These are phyloP conservation scores for Plecotus auritus DNA, from an alignment of 2,113 vertebrate species.

Conservation along the genomic window DNA sequence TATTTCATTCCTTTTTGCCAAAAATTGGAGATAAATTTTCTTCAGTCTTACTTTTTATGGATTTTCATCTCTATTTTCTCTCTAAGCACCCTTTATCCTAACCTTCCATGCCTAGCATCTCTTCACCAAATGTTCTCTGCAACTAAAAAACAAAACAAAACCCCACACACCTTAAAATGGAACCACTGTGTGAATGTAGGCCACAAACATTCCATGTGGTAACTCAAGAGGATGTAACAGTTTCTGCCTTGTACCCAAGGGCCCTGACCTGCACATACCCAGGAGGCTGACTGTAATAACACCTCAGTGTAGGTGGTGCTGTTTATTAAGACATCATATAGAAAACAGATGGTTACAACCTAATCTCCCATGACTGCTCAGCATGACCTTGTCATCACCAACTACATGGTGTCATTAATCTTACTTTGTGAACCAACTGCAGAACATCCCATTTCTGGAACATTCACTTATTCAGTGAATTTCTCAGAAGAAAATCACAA, in stretches of 20 bases:
- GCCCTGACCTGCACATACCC: not conserved
- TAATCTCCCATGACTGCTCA: constrained; percentile 30
- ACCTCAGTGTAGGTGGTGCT: not conserved
- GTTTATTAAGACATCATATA: constrained; percentile 59
- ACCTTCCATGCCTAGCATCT: not conserved
- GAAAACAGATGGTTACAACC: constrained; percentile 60
- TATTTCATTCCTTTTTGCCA: not conserved
- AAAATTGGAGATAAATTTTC: not conserved
- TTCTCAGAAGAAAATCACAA: constrained; percentile 43
- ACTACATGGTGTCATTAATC: constrained; percentile 45
- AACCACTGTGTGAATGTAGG: not conserved
- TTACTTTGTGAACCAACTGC: constrained; percentile 43
- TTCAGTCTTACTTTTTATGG: not conserved
- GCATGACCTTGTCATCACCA: constrained; percentile 49
- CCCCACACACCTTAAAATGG: not conserved
- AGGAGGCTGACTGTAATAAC: not conserved
- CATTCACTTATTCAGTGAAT: not conserved
- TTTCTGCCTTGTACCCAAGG: not conserved
- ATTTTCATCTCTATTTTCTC: not conserved
- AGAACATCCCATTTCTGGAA: not conserved
- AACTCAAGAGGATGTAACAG: not conserved
- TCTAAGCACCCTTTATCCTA: not conserved
- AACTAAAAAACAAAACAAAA: not conserved
- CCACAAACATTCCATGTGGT: not conserved
- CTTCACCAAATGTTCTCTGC: constrained; percentile 6